phyloP scores from a whole-genome alignment of 2,797 vertebrate genomes.

The Zalophus californianus region DNA sequence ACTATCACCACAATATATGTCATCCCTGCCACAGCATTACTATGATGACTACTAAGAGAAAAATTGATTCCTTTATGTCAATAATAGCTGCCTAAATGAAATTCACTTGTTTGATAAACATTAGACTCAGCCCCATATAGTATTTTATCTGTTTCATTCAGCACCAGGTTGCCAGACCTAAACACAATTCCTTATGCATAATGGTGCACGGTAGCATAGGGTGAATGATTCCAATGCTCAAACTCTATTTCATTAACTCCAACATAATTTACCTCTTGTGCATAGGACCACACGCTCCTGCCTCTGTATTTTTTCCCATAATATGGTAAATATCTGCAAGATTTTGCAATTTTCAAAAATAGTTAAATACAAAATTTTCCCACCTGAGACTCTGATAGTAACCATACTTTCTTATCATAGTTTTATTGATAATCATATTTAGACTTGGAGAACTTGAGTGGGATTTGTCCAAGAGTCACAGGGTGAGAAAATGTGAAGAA shows the following conservation, averaged over 20 bases:
- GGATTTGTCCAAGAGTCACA: background rate
- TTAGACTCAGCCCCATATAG: background rate
- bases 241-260: background rate
- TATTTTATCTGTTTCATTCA: background rate
- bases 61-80: background rate
- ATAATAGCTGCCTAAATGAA: background rate
- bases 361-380: background rate
- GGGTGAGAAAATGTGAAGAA: background rate
- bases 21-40: background rate
- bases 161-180: background rate
- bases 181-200: background rate
- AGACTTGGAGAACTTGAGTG: no score
- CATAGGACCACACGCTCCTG: background rate
- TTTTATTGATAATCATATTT: background rate
- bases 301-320: background rate
- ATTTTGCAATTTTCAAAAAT: background rate
- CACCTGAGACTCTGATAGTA: background rate
- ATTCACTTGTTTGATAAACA: background rate
- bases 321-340: background rate
- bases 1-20: background rate
- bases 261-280: background rate
- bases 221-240: background rate
- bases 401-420: background rate
- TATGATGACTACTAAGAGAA: background rate
- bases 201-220: background rate